Conservation (phyloP, 2,797 vertebrate species). For the Gephyroberyx darwinii region DNA sequence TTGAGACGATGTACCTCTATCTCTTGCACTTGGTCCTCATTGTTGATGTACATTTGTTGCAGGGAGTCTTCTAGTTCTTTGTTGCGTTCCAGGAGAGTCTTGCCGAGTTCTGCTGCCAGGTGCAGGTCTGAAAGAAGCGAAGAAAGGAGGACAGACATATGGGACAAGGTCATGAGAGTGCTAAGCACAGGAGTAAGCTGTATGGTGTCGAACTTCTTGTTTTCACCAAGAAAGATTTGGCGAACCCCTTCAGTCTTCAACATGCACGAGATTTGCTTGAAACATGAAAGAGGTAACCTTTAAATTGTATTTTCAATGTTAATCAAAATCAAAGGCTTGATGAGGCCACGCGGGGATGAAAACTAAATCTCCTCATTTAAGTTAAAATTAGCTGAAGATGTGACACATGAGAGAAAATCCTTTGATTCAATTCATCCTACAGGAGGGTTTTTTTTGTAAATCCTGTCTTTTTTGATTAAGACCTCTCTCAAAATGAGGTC, state of each 20-base stretch:
- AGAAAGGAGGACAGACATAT: conserved; percentile 15
- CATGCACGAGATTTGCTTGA: not conserved
- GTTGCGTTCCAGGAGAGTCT: conserved; percentile 96
- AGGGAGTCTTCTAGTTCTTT: conserved; percentile 97
- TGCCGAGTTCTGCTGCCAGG: conserved; percentile 95
- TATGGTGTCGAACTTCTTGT: not conserved
- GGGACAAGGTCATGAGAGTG: not conserved
- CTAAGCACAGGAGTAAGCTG: not conserved
- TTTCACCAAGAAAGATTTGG: not conserved
- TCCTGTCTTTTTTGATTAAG: too few relatives aligned
- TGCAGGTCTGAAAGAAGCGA: conserved; percentile 86
- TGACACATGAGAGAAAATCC: too few relatives aligned
- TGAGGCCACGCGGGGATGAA: too few relatives aligned
- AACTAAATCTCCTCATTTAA: too few relatives aligned
- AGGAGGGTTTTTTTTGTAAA: too few relatives aligned
- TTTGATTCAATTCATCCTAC: too few relatives aligned
- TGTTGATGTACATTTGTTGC: conserved; percentile 97
- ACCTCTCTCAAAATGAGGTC: not conserved
- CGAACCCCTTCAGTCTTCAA: not conserved
- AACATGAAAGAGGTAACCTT: too few relatives aligned
- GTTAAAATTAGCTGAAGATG: too few relatives aligned
- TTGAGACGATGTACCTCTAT: conserved; percentile 86
- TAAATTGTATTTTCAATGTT: too few relatives aligned
- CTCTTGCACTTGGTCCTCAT: conserved; percentile 97
- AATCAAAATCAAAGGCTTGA: too few relatives aligned